Base-by-base conservation (phyloP, 2,113 vertebrate species). In the Amphiprion ocellaris region DNA sequence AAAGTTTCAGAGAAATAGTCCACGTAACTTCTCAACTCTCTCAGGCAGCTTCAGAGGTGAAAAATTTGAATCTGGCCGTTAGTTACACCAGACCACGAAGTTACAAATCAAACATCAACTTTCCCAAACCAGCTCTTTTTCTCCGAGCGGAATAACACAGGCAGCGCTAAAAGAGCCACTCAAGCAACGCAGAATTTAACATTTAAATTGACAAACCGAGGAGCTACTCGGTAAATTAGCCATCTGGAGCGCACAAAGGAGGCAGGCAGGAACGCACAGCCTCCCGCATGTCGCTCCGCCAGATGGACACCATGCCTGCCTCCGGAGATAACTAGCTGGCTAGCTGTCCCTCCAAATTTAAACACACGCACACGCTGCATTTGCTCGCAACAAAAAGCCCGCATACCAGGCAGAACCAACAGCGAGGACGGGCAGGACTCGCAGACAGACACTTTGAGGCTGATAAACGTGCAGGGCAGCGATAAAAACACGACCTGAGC, bases 301-400 rank as follows among this genome's bases (percentile, higher is more conserved):
- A 93, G 93, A 95, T 92, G 93, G 93, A 94, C 92, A 94, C 92
- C 92, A 93, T 87, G 93, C 93, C 90, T 82, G 84, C 87, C 89
- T 90, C 91, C 70, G 54, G 52, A 86, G 86, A 89, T 72, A 93
- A 92, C 85, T 90, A 89, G 90, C 92, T 90, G 88, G 87, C 83
- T 95, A 93, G 90, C 92, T 82, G 88, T 88, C 85, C 93, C 91
- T 91, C 92, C 92, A 84, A 82, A 91, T 90, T 91, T 69, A 87
- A 91, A 93, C 91, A 86, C 90, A 90, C 88, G 91, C 91, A 90
- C 92, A 92, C 92, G 87, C 90, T 70, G 82, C 90, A 83, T 87
- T 87, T 78, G 69, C 74, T 82, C 78, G 58, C 59, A 37, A 93
- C 79, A 91, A 90, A 90, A 85, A 79, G 17, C 79, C 83, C 86